Conservation (phyloP, 2,888 invertebrate species). For the Standfussiana lucernea region DNA sequence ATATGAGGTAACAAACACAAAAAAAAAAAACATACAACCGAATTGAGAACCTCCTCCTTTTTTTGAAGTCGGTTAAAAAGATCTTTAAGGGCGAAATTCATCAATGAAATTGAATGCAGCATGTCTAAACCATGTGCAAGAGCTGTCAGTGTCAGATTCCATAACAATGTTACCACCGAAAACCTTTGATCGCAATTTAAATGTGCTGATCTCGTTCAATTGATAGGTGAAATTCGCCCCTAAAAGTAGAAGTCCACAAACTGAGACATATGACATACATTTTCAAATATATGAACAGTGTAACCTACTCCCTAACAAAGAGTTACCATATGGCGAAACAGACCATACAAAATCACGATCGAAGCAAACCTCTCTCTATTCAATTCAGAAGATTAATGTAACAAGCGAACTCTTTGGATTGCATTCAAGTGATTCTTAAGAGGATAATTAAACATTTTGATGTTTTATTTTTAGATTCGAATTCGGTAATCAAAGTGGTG, state of each 20-base stretch:
- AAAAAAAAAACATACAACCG: no score
- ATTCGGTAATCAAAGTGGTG: slow-evolving; percentile 49
- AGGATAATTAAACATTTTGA: slow-evolving; percentile 55
- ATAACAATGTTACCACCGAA: not conserved
- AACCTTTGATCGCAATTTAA: not conserved
- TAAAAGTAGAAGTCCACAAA: not conserved
- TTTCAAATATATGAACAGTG: slow-evolving; percentile 13
- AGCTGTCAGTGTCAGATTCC: not conserved
- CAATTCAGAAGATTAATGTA: slow-evolving; percentile 59
- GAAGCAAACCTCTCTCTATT: slow-evolving; percentile 54
- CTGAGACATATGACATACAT: slow-evolving; percentile 15
- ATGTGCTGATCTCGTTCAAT: not conserved
- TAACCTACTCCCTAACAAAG: slow-evolving; percentile 53
- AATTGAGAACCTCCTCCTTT: no score
- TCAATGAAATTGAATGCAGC: not conserved
- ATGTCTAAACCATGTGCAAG: not conserved
- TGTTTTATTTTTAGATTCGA: slow-evolving; percentile 57
- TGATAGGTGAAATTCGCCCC: not conserved
- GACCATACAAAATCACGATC: slow-evolving; percentile 36
- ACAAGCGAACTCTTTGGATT: slow-evolving; percentile 38
- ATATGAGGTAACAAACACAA: no score
- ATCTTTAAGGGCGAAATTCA: not conserved
- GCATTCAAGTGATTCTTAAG: slow-evolving; percentile 61
- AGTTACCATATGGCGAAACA: slow-evolving; percentile 54
- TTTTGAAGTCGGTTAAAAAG: no score